A percentile compares a stretch with the other conserved stretches of the same genome.
phyloP scores from a whole-genome alignment of 2,888 invertebrate genomes.

The Drosophila percnosoma region DNA sequence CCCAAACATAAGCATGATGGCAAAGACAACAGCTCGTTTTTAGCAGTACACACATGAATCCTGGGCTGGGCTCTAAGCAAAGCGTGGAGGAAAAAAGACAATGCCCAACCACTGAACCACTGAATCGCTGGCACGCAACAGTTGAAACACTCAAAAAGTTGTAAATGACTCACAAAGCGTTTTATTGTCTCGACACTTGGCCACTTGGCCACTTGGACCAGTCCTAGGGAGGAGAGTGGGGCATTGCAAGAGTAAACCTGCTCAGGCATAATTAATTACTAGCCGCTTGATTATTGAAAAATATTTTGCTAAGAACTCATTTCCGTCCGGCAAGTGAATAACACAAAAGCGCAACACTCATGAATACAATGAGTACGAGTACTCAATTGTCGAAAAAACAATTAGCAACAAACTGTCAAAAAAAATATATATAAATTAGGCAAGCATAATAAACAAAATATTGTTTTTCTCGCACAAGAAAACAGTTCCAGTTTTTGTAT shows the following conservation, averaged over 20 bases:
- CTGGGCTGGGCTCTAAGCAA: constrained; percentile 45
- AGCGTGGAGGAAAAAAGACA: constrained; percentile 35
- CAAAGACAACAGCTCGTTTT: constrained; percentile 21
- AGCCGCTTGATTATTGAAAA: constrained; percentile 38
- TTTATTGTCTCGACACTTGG: constrained; percentile 46
- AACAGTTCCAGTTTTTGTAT: constrained; percentile 50
- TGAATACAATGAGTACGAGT: constrained; percentile 18
- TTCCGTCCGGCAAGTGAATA: constrained; percentile 48
- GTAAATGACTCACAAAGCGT: constrained; percentile 57
- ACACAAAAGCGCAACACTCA: constrained; percentile 54
- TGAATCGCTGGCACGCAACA: constrained; percentile 45
- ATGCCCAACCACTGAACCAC: constrained; percentile 41
- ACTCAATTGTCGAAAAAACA: constrained; percentile 35
- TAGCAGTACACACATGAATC: constrained; percentile 37
- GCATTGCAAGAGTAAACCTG: constrained; percentile 15
- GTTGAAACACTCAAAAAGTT: constrained; percentile 26
- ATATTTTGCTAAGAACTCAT: constrained; percentile 52
- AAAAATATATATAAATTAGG: constrained; percentile 13
- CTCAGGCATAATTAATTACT: constrained; percentile 62
- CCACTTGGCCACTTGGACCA: constrained; percentile 12
- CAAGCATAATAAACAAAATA: constrained; percentile 28
- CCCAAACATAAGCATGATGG: constrained; percentile 30
- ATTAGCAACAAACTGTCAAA: constrained; percentile 74
- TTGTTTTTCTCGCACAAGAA: constrained; percentile 7
- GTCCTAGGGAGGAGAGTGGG: constrained; percentile 9